Evolutionary conservation across 2,113 vertebrate species (phyloP), one percentile per base, ranked within the genome.

Genomic region (Panthera leo): DNA sequence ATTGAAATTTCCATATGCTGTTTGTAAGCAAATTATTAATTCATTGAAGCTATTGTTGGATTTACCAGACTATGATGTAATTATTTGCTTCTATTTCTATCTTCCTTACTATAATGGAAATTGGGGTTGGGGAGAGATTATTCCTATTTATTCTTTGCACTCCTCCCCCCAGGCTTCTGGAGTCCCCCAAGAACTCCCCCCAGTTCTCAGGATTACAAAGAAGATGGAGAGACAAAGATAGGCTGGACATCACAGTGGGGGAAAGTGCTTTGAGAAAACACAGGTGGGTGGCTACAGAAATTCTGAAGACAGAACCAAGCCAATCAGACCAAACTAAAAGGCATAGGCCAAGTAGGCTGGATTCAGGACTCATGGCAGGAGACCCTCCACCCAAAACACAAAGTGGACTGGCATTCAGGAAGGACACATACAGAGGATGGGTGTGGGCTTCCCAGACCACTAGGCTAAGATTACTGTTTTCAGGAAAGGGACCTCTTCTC

Each of bases 11-110:
- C 36, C 8, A 65, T 48, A 27, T 31, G n/a, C 19, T 87, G 25
- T 86, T 96, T 73, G 39, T 45, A 93, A 85, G 55, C 15, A 63
- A 97, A 88, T 27, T 79, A 85, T 78, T 65, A 68, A 89, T 82
- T 80, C 39, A 16, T 11, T 93, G 48, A 45, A 75, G 42, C 91
- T 85, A 93, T 21, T 76, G 29, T 53, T 89, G 34, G 55, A 85
- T 85, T 93, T 80, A 55, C 61, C 45, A 94, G 51, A 53, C 34
- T 51, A 58, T 18, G 4, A 61, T 90, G 18, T 39, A 48, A 61
- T 61, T 73, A 53, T 78, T 63, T 86, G 21, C 68, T 84, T 94
- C 71, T 58, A 25, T 51, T 45, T 93, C 36, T 39, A 14, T 23
- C 34, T 71, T 79, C 58, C 48, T 89, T 78, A 45, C 42, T 73